Evolutionary conservation across 64 coral and sea anemone genomes (phyloP).

Genomic region (Cladopsammia gracilis): DNA sequence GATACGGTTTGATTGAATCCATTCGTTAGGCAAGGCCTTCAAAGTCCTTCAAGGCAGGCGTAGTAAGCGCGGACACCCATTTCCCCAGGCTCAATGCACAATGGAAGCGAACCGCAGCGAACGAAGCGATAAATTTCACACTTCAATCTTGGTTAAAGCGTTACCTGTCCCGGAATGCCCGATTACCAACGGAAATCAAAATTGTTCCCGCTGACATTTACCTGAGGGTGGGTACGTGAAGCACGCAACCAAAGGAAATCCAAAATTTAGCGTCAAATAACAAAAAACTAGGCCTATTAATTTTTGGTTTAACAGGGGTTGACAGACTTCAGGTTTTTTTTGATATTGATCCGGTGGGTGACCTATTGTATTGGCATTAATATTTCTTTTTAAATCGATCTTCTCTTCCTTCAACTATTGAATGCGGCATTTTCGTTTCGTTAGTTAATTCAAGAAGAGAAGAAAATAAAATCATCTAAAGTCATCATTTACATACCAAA

Average conservation of each 20-base stretch:
- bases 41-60: not conserved
- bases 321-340: constrained; percentile 17
- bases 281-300: constrained; percentile 51
- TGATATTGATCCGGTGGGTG: constrained; percentile 32
- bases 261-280: constrained; percentile 59
- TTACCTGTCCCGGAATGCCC: constrained; percentile 46
- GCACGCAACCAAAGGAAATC: constrained; percentile 52
- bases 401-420: not conserved
- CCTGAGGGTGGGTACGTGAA: constrained; percentile 13
- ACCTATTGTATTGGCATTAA: not conserved
- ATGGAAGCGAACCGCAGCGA: constrained; percentile 18
- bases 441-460: not conserved
- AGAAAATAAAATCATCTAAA: not conserved
- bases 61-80: constrained; percentile 28
- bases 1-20: constrained; percentile 85
- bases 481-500: not conserved
- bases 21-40: constrained; percentile 56
- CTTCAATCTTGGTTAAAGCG: constrained; percentile 14
- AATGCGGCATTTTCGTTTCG: not conserved
- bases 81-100: constrained; percentile 57
- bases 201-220: constrained; percentile 69
- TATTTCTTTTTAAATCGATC: constrained; percentile 51
- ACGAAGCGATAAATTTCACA: constrained; percentile 43
- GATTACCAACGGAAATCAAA: constrained; percentile 69
- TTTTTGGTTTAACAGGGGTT: constrained; percentile 28